These are phyloP conservation scores for Charadrius vociferus DNA, from an alignment of 2,113 vertebrate genomes.

Conservation along the genomic window DNA sequence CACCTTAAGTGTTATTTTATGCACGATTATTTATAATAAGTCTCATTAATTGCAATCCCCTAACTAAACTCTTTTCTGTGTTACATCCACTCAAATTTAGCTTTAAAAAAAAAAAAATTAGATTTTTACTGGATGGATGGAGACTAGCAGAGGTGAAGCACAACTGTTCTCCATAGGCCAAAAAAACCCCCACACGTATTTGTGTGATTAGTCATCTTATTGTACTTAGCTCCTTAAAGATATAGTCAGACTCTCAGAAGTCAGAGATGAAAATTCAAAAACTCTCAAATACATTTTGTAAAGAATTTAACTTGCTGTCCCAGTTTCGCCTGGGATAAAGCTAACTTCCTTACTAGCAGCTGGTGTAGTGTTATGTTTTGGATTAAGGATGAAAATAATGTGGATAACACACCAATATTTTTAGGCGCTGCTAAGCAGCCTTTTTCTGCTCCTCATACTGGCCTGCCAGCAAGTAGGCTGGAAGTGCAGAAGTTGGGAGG, in stretches of 20 bases:
- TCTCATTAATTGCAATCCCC: background rate
- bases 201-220: background rate
- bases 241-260: background rate
- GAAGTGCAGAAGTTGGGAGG: background rate
- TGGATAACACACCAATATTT: background rate
- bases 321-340: background rate
- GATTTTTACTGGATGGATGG: background rate
- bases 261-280: background rate
- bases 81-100: background rate
- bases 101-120: background rate
- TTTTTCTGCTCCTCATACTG: background rate
- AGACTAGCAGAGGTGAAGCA: background rate
- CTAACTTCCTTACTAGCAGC: background rate
- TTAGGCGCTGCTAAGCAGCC: background rate
- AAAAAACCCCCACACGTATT: background rate
- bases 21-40: too few species aligned
- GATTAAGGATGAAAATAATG: background rate
- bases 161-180: background rate
- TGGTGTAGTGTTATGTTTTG: background rate
- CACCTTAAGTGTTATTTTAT: background rate
- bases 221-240: background rate
- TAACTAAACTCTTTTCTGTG: background rate
- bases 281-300: background rate
- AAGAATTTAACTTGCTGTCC: background rate
- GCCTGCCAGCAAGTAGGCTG: background rate